phyloP scores from a whole-genome alignment of 2,113 vertebrate genomes.

The Poicephalus meyeri region DNA sequence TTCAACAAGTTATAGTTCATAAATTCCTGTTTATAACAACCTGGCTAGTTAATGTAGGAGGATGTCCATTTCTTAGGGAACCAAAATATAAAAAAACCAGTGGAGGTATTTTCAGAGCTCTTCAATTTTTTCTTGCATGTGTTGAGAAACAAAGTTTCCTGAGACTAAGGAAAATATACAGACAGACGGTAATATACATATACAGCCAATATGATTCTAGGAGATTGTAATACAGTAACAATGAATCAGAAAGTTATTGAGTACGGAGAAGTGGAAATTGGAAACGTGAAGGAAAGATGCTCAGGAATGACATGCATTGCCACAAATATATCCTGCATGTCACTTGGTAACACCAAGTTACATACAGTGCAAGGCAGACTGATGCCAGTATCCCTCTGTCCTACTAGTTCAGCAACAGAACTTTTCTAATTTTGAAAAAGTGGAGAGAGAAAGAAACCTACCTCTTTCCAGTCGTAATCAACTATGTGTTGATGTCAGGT shows the following conservation, averaged over 20 bases:
- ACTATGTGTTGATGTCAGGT: not conserved
- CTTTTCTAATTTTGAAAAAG: not conserved
- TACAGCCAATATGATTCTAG: not conserved
- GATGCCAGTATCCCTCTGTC: not conserved
- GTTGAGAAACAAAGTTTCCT: not conserved
- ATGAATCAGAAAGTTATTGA: not conserved
- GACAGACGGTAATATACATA: not conserved
- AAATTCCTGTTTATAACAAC: too few species aligned
- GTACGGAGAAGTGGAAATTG: not conserved
- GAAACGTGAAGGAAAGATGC: not conserved
- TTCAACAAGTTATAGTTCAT: too few species aligned
- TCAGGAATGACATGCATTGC: not conserved
- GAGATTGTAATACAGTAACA: not conserved
- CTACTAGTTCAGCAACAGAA: not conserved
- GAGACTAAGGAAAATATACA: not conserved
- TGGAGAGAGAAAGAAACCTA: not conserved
- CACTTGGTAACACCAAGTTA: not conserved
- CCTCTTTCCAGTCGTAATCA: not conserved
- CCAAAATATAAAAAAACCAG: too few species aligned
- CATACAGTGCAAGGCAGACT: not conserved
- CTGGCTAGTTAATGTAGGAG: too few species aligned
- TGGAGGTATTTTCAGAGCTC: not conserved
- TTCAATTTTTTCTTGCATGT: not conserved
- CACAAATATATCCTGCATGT: not conserved
- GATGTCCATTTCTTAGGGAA: too few species aligned